phyloP scores from a whole-genome alignment of 2,797 vertebrate genomes.

The Psittacula echo region DNA sequence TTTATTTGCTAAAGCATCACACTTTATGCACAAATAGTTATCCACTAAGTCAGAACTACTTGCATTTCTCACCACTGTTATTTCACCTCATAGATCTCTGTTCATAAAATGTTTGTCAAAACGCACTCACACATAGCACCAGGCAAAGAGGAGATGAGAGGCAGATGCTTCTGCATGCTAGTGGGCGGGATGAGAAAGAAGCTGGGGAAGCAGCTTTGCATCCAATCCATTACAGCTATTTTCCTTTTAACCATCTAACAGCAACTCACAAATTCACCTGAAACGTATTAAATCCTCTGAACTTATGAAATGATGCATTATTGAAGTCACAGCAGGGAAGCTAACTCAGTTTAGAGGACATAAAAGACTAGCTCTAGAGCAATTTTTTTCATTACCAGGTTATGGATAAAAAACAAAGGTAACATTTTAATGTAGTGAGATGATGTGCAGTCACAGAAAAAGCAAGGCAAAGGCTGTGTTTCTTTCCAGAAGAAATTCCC shows the following conservation, averaged over 20 bases:
- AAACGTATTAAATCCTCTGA: slow-evolving; percentile 62
- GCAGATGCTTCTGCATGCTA: slow-evolving; percentile 28
- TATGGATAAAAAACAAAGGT: slow-evolving; percentile 32
- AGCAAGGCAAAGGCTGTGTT: neutral
- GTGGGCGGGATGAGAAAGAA: neutral
- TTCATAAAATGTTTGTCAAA: slow-evolving; percentile 55
- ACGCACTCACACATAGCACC: neutral
- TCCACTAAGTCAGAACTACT: neutral
- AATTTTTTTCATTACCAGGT: slow-evolving; percentile 59
- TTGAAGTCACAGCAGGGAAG: slow-evolving; percentile 70
- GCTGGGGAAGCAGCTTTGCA: slow-evolving; percentile 52
- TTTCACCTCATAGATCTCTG: neutral
- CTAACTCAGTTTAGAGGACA: slow-evolving; percentile 53
- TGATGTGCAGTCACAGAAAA: neutral
- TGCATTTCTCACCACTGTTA: slow-evolving; percentile 14
- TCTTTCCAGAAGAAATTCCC: neutral
- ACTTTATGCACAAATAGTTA: neutral
- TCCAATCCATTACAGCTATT: slow-evolving; percentile 58
- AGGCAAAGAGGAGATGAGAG: slow-evolving; percentile 8
- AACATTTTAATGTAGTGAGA: slow-evolving; percentile 34
- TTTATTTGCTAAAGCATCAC: slow-evolving; percentile 27
- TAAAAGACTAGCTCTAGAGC: slow-evolving; percentile 47
- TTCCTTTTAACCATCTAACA: slow-evolving; percentile 67
- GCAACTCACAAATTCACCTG: slow-evolving; percentile 39
- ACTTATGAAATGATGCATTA: slow-evolving; percentile 67